phyloP scores from a whole-genome alignment of 1,140 invertebrate species.

The Tetramorium simillimum region DNA sequence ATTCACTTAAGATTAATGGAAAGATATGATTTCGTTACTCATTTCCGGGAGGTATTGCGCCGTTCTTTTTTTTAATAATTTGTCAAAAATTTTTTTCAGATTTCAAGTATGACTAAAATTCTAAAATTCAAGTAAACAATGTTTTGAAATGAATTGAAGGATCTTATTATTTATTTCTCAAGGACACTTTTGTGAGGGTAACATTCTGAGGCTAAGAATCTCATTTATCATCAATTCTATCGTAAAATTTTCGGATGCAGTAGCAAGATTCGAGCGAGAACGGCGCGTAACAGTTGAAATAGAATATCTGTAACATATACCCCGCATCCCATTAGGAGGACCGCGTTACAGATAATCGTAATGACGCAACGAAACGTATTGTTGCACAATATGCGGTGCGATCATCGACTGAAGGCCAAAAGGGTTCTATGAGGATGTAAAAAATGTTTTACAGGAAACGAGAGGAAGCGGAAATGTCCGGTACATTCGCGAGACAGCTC shows the following conservation, averaged over 20 bases:
- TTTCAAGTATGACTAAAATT: not conserved
- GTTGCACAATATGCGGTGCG: not conserved
- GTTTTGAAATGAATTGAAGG: not conserved
- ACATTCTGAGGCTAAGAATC: not conserved
- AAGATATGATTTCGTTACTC: not conserved
- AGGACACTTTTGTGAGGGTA: not conserved
- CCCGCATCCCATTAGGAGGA: not conserved
- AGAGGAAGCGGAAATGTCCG: slow-evolving; percentile 32
- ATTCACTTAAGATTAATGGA: not conserved
- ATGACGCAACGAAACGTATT: slow-evolving; percentile 9
- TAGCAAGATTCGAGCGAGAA: not conserved
- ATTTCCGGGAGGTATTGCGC: not conserved
- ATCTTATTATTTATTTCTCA: not conserved
- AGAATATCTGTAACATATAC: not conserved
- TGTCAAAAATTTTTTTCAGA: not conserved
- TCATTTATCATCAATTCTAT: not conserved
- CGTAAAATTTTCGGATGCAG: too few relatives aligned
- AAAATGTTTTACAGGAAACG: not conserved
- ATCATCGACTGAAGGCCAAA: not conserved
- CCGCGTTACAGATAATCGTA: not conserved
- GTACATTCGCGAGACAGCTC: not conserved
- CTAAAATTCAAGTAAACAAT: not conserved
- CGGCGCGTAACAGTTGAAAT: not conserved
- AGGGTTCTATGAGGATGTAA: not conserved
- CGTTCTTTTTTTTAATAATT: not conserved